phyloP scores from a whole-genome alignment of 2,113 vertebrate species.

The Furnarius figulus region DNA sequence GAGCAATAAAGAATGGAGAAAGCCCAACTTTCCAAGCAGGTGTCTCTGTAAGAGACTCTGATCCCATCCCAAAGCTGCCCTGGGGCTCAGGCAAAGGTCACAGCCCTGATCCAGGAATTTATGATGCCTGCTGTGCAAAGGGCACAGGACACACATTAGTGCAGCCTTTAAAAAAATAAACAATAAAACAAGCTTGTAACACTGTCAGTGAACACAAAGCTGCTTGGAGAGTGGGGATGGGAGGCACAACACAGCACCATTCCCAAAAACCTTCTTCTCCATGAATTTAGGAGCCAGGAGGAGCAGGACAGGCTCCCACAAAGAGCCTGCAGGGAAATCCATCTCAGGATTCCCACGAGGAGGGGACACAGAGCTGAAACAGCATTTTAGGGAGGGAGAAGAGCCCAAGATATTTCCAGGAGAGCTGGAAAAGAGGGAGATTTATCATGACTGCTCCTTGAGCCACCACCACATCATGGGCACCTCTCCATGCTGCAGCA shows the following conservation, averaged over 20 bases:
- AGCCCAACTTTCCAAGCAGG: neutral
- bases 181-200: neutral
- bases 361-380: neutral
- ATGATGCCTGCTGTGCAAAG: neutral
- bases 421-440: neutral
- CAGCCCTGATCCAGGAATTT: neutral
- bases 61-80: neutral
- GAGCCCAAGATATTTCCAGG: neutral
- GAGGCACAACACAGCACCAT: neutral
- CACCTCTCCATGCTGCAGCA: too few relatives aligned
- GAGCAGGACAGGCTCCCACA: neutral
- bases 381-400: neutral
- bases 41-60: neutral
- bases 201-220: neutral
- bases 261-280: neutral
- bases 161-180: neutral
- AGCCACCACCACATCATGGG: neutral
- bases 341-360: neutral
- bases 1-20: neutral
- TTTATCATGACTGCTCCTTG: neutral
- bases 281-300: neutral
- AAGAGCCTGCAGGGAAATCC: neutral
- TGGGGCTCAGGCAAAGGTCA: neutral
- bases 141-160: neutral
- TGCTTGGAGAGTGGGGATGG: rapidly evolving